A percentile compares a stretch with the other conserved stretches of the same genome.
phyloP scores from a whole-genome alignment of 1,140 invertebrate genomes.

The Zaprionus davidi region DNA sequence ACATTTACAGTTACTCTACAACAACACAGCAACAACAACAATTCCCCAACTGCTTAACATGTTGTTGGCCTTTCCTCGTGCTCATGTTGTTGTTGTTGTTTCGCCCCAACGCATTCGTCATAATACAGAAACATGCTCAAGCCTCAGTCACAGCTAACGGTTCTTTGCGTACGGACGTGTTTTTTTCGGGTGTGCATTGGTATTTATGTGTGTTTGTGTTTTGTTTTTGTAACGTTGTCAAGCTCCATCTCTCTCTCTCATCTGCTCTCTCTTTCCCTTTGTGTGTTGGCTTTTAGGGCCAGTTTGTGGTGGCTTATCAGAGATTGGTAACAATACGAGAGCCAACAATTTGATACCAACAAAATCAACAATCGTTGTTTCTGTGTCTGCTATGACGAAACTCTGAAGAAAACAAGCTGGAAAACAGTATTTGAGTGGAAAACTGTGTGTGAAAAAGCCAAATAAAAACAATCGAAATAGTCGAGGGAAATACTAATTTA shows the following conservation, averaged over 20 bases:
- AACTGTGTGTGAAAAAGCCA: slow-evolving; percentile 3
- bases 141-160: slow-evolving; percentile 79
- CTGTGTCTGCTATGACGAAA: background rate
- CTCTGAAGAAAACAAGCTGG: background rate
- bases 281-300: slow-evolving; percentile 60
- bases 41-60: slow-evolving; percentile 63
- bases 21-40: slow-evolving; percentile 39
- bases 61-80: slow-evolving; percentile 47
- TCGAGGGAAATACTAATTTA: background rate
- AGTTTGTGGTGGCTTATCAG: slow-evolving; percentile 69
- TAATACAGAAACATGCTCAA: slow-evolving; percentile 30
- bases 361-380: slow-evolving; percentile 17
- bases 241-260: slow-evolving; percentile 26
- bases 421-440: slow-evolving; percentile 5
- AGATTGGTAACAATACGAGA: slow-evolving; percentile 62
- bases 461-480: background rate
- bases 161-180: slow-evolving; percentile 84
- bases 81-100: slow-evolving; percentile 35
- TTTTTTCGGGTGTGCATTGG: slow-evolving; percentile 52
- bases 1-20: slow-evolving; percentile 79
- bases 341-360: slow-evolving; percentile 39
- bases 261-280: slow-evolving; percentile 10
- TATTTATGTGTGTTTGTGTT: slow-evolving; percentile 53
- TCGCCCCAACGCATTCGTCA: slow-evolving; percentile 26
- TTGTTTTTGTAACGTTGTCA: slow-evolving; percentile 46